These are phyloP conservation scores for Zele albiditarsus DNA, from an alignment of 2,888 invertebrate genomes.

Conservation along the genomic window DNA sequence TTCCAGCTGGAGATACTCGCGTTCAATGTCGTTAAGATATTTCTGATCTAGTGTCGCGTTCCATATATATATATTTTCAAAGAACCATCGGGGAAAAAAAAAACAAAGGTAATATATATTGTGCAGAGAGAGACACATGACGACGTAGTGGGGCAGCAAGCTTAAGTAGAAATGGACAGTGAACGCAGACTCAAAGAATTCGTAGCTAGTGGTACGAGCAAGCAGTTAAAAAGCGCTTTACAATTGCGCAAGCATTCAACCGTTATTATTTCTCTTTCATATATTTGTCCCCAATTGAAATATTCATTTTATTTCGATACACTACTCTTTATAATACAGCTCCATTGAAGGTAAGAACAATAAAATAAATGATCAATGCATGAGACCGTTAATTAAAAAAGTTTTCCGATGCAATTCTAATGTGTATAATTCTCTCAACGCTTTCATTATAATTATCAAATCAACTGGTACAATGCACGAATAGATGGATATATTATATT, in stretches of 20 bases:
- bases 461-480: not conserved
- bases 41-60: slow-evolving; percentile 7
- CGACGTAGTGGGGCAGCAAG: slow-evolving; percentile 32
- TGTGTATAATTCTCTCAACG: not conserved
- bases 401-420: not conserved
- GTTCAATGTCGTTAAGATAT: slow-evolving; percentile 11
- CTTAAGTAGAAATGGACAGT: slow-evolving; percentile 24
- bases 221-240: slow-evolving; percentile 12
- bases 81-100: not conserved
- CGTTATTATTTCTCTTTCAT: not conserved
- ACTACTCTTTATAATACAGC: not conserved
- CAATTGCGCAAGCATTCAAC: not conserved
- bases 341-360: not conserved
- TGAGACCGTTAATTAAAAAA: not conserved
- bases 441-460: not conserved
- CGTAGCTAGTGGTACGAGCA: slow-evolving; percentile 10
- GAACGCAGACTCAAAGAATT: slow-evolving; percentile 3
- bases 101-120: slow-evolving; percentile 12
- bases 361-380: not conserved
- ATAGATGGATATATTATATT: not conserved
- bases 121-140: slow-evolving; percentile 1
- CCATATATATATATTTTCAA: not conserved
- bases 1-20: no score
- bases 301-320: not conserved
- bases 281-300: not conserved